phyloP scores from a whole-genome alignment of 2,113 vertebrate species.

The Pelvicachromis taeniatus region DNA sequence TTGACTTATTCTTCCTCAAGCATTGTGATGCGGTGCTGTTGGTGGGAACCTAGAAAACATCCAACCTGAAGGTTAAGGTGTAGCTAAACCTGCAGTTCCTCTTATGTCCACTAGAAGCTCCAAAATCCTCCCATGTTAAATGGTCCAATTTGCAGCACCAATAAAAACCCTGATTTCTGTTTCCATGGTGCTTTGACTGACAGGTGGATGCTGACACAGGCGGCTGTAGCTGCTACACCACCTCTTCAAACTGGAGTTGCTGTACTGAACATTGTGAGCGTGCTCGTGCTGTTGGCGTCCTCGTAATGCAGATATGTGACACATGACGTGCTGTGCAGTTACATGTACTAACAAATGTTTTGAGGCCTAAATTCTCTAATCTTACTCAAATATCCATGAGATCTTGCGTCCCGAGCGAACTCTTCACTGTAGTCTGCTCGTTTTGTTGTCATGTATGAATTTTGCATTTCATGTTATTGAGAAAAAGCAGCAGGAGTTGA shows the following conservation, averaged over 20 bases:
- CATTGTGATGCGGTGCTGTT: not conserved
- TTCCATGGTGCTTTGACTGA: not conserved
- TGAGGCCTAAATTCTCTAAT: not conserved
- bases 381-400: not conserved
- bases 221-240: not conserved
- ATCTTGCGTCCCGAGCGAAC: accelerated
- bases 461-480: not conserved
- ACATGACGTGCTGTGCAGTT: not conserved
- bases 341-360: not conserved
- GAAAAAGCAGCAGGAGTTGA: not conserved
- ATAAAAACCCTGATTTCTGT: not conserved
- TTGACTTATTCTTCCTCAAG: not conserved
- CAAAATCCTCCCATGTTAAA: accelerated
- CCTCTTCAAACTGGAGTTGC: not conserved
- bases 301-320: not conserved
- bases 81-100: not conserved
- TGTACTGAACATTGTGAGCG: not conserved
- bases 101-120: not conserved
- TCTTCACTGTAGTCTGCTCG: not conserved
- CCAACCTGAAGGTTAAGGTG: not conserved
- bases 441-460: not conserved
- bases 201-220: not conserved
- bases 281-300: not conserved
- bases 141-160: not conserved
- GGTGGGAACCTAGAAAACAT: not conserved